A percentile compares a stretch with the other conserved stretches of the same genome.
Evolutionary conservation across 2,888 invertebrate genomes (phyloP).

Genomic region (Brassicogethes aeneus): DNA sequence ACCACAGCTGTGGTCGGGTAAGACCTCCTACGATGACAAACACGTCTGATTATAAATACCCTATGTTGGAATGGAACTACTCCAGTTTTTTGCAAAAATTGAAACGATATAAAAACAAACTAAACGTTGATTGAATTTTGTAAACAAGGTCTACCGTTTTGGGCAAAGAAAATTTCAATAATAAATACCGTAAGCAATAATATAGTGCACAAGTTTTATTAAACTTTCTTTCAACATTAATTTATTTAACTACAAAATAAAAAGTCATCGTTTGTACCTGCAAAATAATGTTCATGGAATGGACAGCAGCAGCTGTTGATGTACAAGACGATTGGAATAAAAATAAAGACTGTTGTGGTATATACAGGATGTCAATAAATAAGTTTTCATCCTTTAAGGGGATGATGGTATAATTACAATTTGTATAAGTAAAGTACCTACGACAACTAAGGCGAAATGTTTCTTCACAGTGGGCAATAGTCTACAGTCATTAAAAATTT

Average conservation of each 20-base stretch:
- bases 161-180: neutral
- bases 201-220: neutral
- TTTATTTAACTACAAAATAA: neutral
- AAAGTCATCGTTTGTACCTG: neutral
- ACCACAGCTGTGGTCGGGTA: too few species aligned
- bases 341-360: neutral
- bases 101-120: too few species aligned
- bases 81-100: conserved; percentile 2
- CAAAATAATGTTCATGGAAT: conserved; percentile 1
- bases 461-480: too few species aligned
- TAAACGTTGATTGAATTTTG: conserved; percentile 1
- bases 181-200: neutral
- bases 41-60: too few species aligned
- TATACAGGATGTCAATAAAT: too few species aligned
- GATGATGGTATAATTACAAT: neutral
- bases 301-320: neutral
- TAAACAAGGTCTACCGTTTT: neutral
- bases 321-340: neutral
- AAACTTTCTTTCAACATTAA: neutral
- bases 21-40: too few species aligned
- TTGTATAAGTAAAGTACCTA: neutral
- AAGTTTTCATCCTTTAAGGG: too few species aligned
- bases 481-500: too few species aligned
- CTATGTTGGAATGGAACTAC: conserved; percentile 1
- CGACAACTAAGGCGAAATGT: too few species aligned